Evolutionary conservation across 2,797 vertebrate genomes (phyloP).

Genomic region (Parotocinclus haroldoi): DNA sequence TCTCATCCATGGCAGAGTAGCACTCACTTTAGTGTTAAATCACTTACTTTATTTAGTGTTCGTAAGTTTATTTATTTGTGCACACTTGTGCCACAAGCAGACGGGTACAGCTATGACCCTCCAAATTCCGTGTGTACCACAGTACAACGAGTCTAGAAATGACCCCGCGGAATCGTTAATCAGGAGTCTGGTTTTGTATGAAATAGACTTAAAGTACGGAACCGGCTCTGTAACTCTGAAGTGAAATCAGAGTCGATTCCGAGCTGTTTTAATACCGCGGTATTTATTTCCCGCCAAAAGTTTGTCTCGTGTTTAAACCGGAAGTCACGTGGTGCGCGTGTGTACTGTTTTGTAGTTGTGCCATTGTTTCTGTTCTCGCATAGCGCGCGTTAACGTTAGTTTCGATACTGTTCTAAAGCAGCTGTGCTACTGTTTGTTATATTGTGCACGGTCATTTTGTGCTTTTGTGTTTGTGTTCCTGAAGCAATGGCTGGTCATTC

Average conservation of each 20-base stretch:
- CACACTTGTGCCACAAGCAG: no score
- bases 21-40: no score
- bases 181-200: no score
- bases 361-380: conserved; percentile 38
- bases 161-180: no score
- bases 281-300: conserved; percentile 32
- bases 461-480: not conserved
- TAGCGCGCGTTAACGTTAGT: not conserved
- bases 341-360: conserved; percentile 16
- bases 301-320: not conserved
- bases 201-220: no score
- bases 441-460: not conserved
- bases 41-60: no score
- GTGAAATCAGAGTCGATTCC: not conserved
- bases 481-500: conserved; percentile 57
- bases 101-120: no score
- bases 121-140: no score
- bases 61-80: no score
- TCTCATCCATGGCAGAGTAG: no score
- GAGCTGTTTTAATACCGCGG: not conserved
- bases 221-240: not conserved
- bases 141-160: no score
- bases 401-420: not conserved
- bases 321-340: conserved; percentile 20
- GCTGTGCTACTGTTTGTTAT: not conserved